Evolutionary conservation across 2,113 vertebrate genomes (phyloP).

Genomic region (Lycaon pictus): DNA sequence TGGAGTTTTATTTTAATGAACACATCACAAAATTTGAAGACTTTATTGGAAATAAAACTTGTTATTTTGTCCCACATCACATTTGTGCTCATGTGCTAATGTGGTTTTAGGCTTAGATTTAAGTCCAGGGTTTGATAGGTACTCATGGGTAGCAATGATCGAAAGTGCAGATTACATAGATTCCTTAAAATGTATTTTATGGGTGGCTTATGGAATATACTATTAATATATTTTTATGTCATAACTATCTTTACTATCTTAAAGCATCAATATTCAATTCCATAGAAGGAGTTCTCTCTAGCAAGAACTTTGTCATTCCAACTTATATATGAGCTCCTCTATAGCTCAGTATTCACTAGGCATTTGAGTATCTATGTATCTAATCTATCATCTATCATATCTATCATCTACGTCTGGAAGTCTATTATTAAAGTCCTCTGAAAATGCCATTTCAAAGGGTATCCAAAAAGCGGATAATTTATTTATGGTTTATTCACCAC

Average conservation of each 20-base stretch:
- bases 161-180: neutral
- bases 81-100: neutral
- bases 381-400: neutral
- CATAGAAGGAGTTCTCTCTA: neutral
- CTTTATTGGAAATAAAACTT: neutral
- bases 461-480: neutral
- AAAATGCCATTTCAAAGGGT: neutral
- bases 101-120: neutral
- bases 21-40: neutral
- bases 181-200: neutral
- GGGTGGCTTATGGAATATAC: neutral
- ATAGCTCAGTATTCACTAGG: neutral
- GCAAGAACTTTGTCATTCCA: neutral
- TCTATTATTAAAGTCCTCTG: neutral
- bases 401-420: neutral
- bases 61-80: neutral
- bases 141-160: neutral
- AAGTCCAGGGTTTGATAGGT: neutral
- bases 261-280: conserved; percentile 6
- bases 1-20: neutral
- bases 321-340: neutral
- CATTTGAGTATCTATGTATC: neutral
- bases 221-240: neutral
- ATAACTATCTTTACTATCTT: neutral
- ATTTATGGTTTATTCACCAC: conserved; percentile 11